These are phyloP conservation scores for Salvelinus alpinus DNA, from an alignment of 2,113 vertebrate genomes.

Conservation along the genomic window DNA sequence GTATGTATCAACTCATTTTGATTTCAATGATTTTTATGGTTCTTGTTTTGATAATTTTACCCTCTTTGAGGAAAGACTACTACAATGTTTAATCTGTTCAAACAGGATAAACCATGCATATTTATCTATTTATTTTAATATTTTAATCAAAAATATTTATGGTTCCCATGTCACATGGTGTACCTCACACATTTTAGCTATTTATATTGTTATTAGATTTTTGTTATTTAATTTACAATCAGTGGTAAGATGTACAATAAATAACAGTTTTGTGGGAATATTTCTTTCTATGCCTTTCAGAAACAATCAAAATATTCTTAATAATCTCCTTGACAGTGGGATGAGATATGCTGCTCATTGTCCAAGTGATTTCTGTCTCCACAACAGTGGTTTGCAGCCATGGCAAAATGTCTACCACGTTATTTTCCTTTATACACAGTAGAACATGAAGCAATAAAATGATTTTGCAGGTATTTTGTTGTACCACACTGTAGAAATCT, in stretches of 20 bases:
- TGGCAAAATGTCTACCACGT: slow-evolving; percentile 64
- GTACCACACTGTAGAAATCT: slow-evolving; percentile 76
- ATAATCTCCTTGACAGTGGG: slow-evolving; percentile 44
- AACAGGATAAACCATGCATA: slow-evolving; percentile 61
- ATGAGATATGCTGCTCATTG: slow-evolving; percentile 45
- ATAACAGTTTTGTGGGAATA: slow-evolving; percentile 42
- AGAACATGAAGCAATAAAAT: slow-evolving; percentile 97
- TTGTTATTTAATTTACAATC: slow-evolving; percentile 71
- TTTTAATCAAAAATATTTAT: slow-evolving; percentile 76
- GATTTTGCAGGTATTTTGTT: slow-evolving; percentile 85
- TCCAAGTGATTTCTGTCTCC: slow-evolving; percentile 43
- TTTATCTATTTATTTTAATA: slow-evolving; percentile 82
- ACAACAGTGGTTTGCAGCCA: slow-evolving; percentile 25
- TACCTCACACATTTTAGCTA: slow-evolving; percentile 65
- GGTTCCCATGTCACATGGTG: slow-evolving; percentile 61
- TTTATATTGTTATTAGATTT: slow-evolving; percentile 70
- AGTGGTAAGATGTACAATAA: slow-evolving; percentile 68
- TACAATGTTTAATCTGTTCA: slow-evolving; percentile 55
- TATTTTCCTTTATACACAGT: slow-evolving; percentile 76
- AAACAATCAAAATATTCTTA: slow-evolving; percentile 63
- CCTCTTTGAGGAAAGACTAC: slow-evolving; percentile 42
- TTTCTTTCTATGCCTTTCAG: slow-evolving; percentile 74
- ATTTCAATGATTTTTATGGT: slow-evolving; percentile 54
- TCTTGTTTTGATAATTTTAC: slow-evolving; percentile 57
- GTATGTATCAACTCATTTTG: slow-evolving; percentile 26